A percentile compares a stretch with the other conserved stretches of the same genome.
phyloP scores from a whole-genome alignment of 2,113 vertebrate genomes.

The Montifringilla adamsi region DNA sequence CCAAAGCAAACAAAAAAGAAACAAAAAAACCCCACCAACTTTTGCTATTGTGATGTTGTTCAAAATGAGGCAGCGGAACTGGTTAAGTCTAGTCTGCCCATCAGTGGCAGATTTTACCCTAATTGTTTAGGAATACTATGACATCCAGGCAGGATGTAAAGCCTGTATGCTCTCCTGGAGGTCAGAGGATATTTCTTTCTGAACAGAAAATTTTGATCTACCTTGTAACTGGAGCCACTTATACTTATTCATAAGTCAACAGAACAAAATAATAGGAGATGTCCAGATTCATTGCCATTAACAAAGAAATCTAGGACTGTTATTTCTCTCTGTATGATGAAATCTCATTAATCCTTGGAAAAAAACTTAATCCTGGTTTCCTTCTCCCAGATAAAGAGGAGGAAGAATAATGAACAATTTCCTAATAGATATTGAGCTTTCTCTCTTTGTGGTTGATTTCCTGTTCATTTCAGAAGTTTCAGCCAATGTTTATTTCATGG shows the following conservation, averaged over 20 bases:
- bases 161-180: accelerated
- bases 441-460: not conserved
- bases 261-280: not conserved
- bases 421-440: not conserved
- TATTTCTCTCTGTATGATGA: not conserved
- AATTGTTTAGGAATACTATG: not conserved
- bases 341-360: not conserved
- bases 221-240: not conserved
- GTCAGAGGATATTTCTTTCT: not conserved
- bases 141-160: not conserved
- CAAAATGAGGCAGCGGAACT: not conserved
- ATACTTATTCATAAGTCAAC: not conserved
- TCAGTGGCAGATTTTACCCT: not conserved
- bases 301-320: not conserved
- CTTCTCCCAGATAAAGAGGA: not conserved
- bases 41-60: not conserved
- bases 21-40: accelerated
- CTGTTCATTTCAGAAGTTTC: not conserved
- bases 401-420: not conserved
- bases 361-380: not conserved
- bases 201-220: not conserved
- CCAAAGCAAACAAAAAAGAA: accelerated
- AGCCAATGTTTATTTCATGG: not conserved
- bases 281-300: not conserved
- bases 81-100: not conserved